Evolutionary conservation across 2,888 invertebrate genomes (phyloP), one percentile per base, ranked within the genome.

Genomic region (Gryllus longicercus): DNA sequence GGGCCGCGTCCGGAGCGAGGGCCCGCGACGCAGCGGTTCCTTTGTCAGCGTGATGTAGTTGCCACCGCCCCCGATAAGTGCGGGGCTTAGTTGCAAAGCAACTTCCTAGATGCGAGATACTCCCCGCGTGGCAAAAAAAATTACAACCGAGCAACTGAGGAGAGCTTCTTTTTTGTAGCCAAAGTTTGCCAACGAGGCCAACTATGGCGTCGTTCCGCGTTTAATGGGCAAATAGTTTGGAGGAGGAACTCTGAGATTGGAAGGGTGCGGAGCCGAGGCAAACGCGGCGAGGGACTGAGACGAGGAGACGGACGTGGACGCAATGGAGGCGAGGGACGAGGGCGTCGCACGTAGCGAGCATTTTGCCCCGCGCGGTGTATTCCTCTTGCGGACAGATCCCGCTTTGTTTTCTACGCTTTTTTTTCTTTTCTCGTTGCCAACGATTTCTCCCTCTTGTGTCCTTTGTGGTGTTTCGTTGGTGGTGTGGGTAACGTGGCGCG

Each of bases 21-120:
- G 38, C 38, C 38, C 38, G 38, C 38, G 38, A 8, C 38, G 38
- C 38, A 14, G 63, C n/a, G 14, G 63, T n/a, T 63, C 63, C 63
- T 63, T 63, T 63, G 63, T 63, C 63, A 63, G 63, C 63, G 63
- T 63, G 63, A 63, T 63, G 63, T 63, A 63, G n/a, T 4, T 63
- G 63, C 63, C 63, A 63, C 63, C 63, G 63, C 63, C 16, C 63
- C 63, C 63, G 63, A 63, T 63, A 63, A 63, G 63, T 63, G 63
- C 63, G 63, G 8, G 14, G 63, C 63, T 63, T 63, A 63, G 63
- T 63, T 18, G 63, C 63, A 14, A 63, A 63, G 63, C 1, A 63
- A 63, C 63, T 63, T 63, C 63, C 63, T 63, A 63, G 63, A 63
- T 63, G n/a, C 63, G 16, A 63, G n/a, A 14, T 63, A n/a, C 63